A percentile compares a stretch with the other conserved stretches of the same genome.
These are phyloP conservation scores for Strix uralensis DNA, from an alignment of 2,113 vertebrate genomes.

Conservation along the genomic window DNA sequence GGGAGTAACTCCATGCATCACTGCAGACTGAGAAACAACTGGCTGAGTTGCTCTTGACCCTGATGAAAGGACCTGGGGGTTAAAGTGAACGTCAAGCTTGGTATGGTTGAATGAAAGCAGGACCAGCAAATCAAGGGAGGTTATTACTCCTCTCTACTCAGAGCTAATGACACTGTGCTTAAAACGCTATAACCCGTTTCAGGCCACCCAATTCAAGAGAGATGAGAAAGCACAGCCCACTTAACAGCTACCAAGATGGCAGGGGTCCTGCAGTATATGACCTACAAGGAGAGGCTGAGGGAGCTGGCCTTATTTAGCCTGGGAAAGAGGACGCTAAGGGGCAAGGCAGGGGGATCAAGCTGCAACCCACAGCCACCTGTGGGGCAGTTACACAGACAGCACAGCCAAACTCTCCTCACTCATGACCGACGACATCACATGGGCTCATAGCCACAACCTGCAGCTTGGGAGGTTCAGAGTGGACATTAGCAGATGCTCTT, in stretches of 20 bases:
- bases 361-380: not conserved
- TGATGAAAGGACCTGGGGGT: not conserved
- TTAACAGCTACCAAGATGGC: not conserved
- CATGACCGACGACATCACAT: rapidly evolving
- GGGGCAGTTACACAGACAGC: not conserved
- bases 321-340: not conserved
- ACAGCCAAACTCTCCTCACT: not conserved
- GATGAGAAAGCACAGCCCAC: not conserved
- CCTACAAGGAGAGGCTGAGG: not conserved
- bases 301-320: not conserved
- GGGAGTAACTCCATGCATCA: not conserved
- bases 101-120: not conserved
- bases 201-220: not conserved
- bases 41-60: not conserved
- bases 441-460: not conserved
- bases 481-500: not conserved
- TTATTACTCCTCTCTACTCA: not conserved
- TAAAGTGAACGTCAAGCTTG: not conserved
- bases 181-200: not conserved
- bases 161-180: not conserved
- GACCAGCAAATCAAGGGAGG: not conserved
- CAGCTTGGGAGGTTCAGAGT: not conserved
- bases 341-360: rapidly evolving
- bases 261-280: not conserved
- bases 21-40: not conserved